Base-by-base conservation (phyloP, 2,113 vertebrate species). In the Trogon surrucura region DNA sequence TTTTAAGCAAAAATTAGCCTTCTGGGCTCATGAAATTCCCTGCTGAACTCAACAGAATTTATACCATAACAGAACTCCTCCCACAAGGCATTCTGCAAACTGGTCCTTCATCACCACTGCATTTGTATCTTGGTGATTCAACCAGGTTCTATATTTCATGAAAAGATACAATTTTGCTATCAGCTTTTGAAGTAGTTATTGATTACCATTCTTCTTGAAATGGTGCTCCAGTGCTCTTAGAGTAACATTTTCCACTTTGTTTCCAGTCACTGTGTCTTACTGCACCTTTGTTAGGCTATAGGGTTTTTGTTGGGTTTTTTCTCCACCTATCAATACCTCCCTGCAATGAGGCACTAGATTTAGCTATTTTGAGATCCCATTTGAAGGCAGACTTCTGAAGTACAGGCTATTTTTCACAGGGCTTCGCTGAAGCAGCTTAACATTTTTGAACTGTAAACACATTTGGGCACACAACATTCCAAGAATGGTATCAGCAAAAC, bases 41-140 rank as follows among this genome's bases (percentile, higher is more conserved):
- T 80, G 19, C n/a, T 30, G 62, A 89, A 69, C 19, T 80, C 30
- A 69, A n/a, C 5, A 73, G n/a, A 14, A 89, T 58, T 93, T 77
- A 34, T 6, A 66, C 12, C 3, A 1, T 34, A 50, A 41, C 44
- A 75, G 54, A 88, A 73, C 26, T 73, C 56, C 0, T 0, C 41
- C 44, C 34, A 56, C 3, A 9, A 3, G 25, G 41, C 58, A 90
- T 5, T 36, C 22, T 66, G 47, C 54, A 61, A 80, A 48, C 16
- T 4, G 8, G 64, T 50, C 19, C n/a, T 82, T 47, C 16, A 36
- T 29, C 9, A 20, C 48, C 56, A n/a, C 41, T 45, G 22, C 53
- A 29, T 48, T 69, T 57, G 57, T 26, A 23, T 57, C 38, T 34
- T 34, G 30, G 25, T 34, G 20, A 79, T 44, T 74, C 61, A 74